Conservation (phyloP, 1,140 invertebrate genomes). For the Ctenoplectra terminalis region DNA sequence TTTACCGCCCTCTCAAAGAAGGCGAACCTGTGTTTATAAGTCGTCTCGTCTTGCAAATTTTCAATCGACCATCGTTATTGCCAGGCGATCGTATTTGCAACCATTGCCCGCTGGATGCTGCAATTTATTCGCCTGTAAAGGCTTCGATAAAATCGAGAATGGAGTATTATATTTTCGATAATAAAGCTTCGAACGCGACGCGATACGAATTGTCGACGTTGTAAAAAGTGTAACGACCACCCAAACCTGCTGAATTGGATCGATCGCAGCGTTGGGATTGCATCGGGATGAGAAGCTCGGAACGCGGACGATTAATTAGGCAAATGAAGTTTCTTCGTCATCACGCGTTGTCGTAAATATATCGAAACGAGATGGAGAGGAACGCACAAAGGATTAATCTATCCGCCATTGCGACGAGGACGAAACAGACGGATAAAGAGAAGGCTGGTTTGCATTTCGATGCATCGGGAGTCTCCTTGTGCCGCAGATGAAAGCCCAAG, state of each 20-base stretch:
- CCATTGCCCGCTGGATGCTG: background rate
- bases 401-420: no score
- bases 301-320: background rate
- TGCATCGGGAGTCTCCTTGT: background rate
- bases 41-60: background rate
- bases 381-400: no score
- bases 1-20: background rate
- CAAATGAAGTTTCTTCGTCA: background rate
- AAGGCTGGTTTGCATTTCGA: background rate
- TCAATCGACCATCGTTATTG: background rate
- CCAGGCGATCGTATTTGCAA: background rate
- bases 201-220: background rate
- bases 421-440: background rate
- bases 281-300: no score
- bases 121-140: background rate
- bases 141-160: background rate
- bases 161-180: background rate
- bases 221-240: background rate
- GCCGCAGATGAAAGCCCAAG: background rate
- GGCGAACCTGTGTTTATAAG: slow-evolving; percentile 1
- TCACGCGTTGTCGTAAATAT: no score
- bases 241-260: background rate
- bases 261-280: no score
- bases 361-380: no score
- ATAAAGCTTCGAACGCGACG: background rate